phyloP scores from a whole-genome alignment of 2,888 invertebrate genomes.

The Pristionchus mayeri region DNA sequence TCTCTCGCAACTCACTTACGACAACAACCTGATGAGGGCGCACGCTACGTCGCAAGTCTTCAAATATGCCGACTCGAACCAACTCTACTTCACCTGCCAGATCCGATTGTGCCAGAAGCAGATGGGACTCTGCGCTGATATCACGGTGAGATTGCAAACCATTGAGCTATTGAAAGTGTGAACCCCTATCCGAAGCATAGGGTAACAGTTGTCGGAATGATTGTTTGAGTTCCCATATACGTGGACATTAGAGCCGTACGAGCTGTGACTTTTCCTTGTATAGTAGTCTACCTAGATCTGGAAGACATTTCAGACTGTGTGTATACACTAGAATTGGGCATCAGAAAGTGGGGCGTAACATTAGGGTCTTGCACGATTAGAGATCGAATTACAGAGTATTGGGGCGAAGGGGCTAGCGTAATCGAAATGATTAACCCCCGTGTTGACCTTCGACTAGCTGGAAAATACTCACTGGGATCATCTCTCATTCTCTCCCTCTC shows the following conservation, averaged over 20 bases:
- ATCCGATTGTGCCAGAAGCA: constrained; percentile 75
- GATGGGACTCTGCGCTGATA: constrained; percentile 74
- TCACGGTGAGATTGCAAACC: constrained; percentile 64
- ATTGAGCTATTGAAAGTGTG: not conserved
- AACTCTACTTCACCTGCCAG: constrained; percentile 75
- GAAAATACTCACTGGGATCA: constrained; percentile 23
- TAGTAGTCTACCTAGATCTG: too few relatives aligned
- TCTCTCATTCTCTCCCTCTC: not conserved
- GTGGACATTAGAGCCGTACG: too few relatives aligned
- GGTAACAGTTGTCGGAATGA: too few relatives aligned
- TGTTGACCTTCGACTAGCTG: constrained; percentile 10
- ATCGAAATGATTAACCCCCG: constrained; percentile 37
- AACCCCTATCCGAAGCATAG: too few relatives aligned
- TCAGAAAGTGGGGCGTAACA: constrained; percentile 31
- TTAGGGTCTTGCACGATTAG: constrained; percentile 39
- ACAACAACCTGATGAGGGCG: constrained; percentile 71
- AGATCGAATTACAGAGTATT: constrained; percentile 45
- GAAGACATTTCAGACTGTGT: too few relatives aligned
- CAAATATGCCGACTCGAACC: constrained; percentile 76
- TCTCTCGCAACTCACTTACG: constrained; percentile 70
- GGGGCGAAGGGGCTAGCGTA: constrained; percentile 32
- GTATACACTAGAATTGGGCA: too few relatives aligned
- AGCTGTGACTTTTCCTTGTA: too few relatives aligned
- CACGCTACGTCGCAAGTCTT: constrained; percentile 71
- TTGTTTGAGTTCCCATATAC: too few relatives aligned